Evolutionary conservation across 2,888 invertebrate genomes (phyloP), one percentile per base, ranked within the genome.

Genomic region (Mimumesa dahlbomi): DNA sequence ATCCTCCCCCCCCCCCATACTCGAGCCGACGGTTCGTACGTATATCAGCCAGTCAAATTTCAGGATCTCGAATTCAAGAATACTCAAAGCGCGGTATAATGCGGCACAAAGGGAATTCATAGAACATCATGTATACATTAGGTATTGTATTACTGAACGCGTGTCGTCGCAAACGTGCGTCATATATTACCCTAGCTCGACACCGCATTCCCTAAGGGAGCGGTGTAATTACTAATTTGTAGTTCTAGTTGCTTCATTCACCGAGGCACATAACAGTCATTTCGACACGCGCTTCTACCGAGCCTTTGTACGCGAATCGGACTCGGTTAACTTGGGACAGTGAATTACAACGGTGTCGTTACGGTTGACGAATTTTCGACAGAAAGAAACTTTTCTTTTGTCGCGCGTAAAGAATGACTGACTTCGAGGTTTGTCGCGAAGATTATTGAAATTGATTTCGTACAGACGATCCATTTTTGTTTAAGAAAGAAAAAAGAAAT

Each of bases 181-280:
- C 65, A 71, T 71, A 58, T 49, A 49, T 66, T 53, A 58, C 67
- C 25, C 57, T 46, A 43, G 54, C 72, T 38, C 63, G 72, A 61
- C 63, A 62, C 73, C 71, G 68, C 66, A 74, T 77, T 69, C 79
- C 79, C 76, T 63, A 57, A 78, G 79, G 77, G 67, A 45, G 53
- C 59, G 42, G 62, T 62, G 72, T 79, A 78, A 79, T 79, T 79
- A 78, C 76, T 62, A 70, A 76, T 78, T 77, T 70, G 70, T 69
- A 73, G 68, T 66, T 73, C 64, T 73, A 54, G 53, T 31, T 70
- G 73, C 62, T 78, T 72, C 81, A 66, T 65, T 75, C 68, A 64
- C 53, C 58, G 40, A 18, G 58, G 36, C 65, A 56, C 69, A 66
- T 70, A 73, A 77, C 80, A 76, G 78, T 78, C 66, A 76, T 76